phyloP scores from a whole-genome alignment of 2,113 vertebrate genomes.

The Dicerorhinus sumatrensis region DNA sequence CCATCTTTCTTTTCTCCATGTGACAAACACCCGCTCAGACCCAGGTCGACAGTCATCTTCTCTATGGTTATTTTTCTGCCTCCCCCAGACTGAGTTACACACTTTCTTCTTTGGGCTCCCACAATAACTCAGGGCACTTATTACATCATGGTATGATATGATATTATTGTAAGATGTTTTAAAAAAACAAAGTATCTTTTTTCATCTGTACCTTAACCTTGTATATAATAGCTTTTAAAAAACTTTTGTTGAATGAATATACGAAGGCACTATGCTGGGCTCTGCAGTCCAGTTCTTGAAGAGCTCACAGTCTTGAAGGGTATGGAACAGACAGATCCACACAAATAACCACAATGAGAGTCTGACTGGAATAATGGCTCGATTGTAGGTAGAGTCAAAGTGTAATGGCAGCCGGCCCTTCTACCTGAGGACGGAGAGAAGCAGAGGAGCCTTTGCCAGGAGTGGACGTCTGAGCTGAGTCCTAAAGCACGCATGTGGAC shows the following conservation, averaged over 20 bases:
- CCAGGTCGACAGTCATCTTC: background rate
- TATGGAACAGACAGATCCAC: background rate
- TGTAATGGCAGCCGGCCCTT: too few relatives aligned
- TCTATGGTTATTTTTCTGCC: background rate
- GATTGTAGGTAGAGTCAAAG: background rate
- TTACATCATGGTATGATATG: background rate
- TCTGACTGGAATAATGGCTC: background rate
- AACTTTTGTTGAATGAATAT: background rate
- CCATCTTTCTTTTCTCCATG: background rate
- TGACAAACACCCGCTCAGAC: background rate
- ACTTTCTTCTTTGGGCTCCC: background rate
- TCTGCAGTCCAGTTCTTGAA: constrained; percentile 6
- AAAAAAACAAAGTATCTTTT: background rate
- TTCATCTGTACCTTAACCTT: background rate
- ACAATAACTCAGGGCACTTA: background rate
- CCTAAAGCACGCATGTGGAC: background rate
- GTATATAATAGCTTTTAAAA: background rate
- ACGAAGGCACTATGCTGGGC: background rate
- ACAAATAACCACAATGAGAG: background rate
- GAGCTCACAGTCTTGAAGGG: background rate
- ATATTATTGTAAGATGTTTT: background rate
- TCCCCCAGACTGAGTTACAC: background rate
- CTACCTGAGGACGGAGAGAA: background rate
- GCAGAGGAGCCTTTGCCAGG: background rate
- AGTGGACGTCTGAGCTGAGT: background rate